A percentile compares a stretch with the other conserved stretches of the same genome.
Conservation (phyloP, 2,888 invertebrate genomes). For the Pasiphila rectangulata region DNA sequence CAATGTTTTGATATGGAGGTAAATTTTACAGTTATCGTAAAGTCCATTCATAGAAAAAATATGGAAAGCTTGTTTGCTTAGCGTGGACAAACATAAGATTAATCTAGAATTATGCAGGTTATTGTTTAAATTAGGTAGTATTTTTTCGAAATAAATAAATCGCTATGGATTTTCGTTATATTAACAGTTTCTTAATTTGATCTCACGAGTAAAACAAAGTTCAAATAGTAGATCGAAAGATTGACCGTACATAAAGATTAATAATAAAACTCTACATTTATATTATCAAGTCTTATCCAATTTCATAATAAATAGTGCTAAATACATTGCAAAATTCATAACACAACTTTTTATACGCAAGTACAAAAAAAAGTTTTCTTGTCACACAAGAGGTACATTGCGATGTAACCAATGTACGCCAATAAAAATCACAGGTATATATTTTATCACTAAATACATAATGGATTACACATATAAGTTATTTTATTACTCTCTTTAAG, state of each 20-base stretch:
- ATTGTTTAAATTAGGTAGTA: no score
- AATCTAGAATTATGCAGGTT: no score
- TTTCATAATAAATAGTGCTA: conserved; percentile 38
- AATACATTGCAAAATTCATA: conserved; percentile 37
- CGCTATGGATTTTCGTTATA: no score
- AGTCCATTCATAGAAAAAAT: neutral
- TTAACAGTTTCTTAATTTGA: neutral
- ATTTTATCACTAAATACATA: conserved; percentile 62
- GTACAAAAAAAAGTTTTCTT: conserved; percentile 52
- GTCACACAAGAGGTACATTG: conserved; percentile 65
- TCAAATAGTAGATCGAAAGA: conserved; percentile 9
- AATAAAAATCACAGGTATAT: conserved; percentile 73
- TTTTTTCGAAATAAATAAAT: no score
- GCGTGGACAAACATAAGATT: neutral
- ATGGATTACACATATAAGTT: conserved; percentile 38
- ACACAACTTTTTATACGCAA: conserved; percentile 39
- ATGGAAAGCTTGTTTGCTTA: neutral
- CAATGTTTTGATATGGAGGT: conserved; percentile 12
- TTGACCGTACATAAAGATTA: conserved; percentile 21
- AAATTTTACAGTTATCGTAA: neutral
- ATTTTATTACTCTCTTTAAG: conserved; percentile 46
- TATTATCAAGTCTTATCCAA: conserved; percentile 47
- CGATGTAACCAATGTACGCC: conserved; percentile 44
- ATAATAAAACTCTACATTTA: conserved; percentile 35
- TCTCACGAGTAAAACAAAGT: conserved; percentile 3